phyloP scores from a whole-genome alignment of 2,888 invertebrate genomes.

The Caenorhabditis imperialis region DNA sequence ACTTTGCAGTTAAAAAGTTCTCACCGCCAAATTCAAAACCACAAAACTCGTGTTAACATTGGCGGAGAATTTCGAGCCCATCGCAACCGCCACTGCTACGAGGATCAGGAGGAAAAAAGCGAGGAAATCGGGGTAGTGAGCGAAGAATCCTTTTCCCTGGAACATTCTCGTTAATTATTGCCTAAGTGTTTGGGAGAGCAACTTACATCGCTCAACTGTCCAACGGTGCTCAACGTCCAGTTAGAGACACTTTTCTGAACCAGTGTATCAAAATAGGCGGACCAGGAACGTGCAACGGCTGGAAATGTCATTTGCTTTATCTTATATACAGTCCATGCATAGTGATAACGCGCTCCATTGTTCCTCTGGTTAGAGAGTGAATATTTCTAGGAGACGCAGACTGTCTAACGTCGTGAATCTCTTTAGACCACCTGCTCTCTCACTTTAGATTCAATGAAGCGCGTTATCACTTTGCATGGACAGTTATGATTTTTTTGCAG shows the following conservation, averaged over 20 bases:
- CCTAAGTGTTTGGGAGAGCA: neutral
- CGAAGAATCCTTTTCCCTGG: constrained; percentile 54
- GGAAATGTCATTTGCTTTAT: too few relatives aligned
- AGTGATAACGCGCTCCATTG: too few relatives aligned
- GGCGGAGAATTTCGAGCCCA: constrained; percentile 79
- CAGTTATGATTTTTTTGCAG: too few relatives aligned
- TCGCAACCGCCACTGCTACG: constrained; percentile 69
- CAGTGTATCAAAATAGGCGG: constrained; percentile 79
- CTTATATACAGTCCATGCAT: too few relatives aligned
- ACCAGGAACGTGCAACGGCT: constrained; percentile 80
- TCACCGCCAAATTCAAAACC: constrained; percentile 60
- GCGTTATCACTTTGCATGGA: too few relatives aligned
- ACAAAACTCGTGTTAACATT: constrained; percentile 79
- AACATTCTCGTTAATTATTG: neutral
- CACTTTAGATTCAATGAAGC: too few relatives aligned
- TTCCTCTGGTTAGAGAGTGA: too few relatives aligned
- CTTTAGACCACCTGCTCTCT: too few relatives aligned
- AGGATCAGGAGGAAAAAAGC: constrained; percentile 53
- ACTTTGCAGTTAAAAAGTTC: too few relatives aligned
- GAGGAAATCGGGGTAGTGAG: constrained; percentile 54
- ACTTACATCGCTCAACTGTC: constrained; percentile 34
- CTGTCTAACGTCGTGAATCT: too few relatives aligned
- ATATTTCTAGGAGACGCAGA: too few relatives aligned
- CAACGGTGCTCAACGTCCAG: constrained; percentile 34
- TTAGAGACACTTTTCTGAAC: constrained; percentile 42